Evolutionary conservation across 2,888 invertebrate genomes (phyloP), one percentile per base, ranked within the genome.

Genomic region (Fragum fragum): DNA sequence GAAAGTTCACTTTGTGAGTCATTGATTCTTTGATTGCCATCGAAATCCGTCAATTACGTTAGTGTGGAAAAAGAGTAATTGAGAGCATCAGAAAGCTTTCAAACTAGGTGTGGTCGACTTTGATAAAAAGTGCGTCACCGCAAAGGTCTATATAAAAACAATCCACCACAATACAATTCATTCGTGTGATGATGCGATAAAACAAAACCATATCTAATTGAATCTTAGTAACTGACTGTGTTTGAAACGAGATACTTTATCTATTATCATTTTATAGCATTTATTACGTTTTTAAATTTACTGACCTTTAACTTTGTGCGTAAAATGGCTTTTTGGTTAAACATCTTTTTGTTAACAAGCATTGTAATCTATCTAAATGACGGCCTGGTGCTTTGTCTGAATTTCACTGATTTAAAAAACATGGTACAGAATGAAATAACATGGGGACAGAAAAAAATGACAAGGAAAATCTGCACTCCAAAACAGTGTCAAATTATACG

Each of bases 341-440:
- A 57, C 14, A 9, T 26, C 7, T 23, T 57, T 5, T 23, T 57
- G 23, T 9, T 28, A 16, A 57, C 7, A 23, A 28, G 28, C 9
- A 28, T 18, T 11, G 26, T 26, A 28, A 18, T 57, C 6, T 14
- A 14, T 57, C 26, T 57, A 28, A 14, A 26, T 11, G 14, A 14
- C 6, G 26, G 28, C 2, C 9, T 28, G 7, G 26, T 18, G 28
- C 3, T 1, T 23, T 23, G 57, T 28, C 28, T 63, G 14, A 32
- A 36, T 28, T 63, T 28, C n/a, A 36, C 63, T 18, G 63, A 63
- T 18, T 36, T 63, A 9, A 63, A 63, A 36, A 63, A 63, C 9
- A 23, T 63, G 9, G 63, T 63, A 0, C 14, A 16, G 32, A 57
- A n/a, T 26, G 21, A 32, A 11, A n/a, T 32, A 16, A 16, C 16